These are phyloP conservation scores for Lacanobia oleracea DNA, from an alignment of 2,888 invertebrate species.

Conservation along the genomic window DNA sequence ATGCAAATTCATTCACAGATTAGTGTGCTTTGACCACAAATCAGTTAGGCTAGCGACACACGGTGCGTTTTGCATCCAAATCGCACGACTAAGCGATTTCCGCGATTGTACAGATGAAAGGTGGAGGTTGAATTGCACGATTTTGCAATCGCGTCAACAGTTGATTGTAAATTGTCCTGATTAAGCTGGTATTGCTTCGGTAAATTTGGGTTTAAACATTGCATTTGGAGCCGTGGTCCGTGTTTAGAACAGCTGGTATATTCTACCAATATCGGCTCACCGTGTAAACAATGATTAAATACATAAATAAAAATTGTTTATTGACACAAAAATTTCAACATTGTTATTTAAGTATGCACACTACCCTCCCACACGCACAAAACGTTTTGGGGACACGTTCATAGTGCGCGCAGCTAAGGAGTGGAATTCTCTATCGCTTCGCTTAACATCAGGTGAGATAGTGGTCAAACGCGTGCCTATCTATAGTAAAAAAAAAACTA, in stretches of 20 bases:
- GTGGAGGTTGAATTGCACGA: conserved; percentile 1
- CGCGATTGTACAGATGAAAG: neutral
- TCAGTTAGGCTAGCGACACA: conserved; percentile 6
- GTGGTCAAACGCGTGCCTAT: too few species aligned
- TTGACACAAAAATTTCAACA: too few species aligned
- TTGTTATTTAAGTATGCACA: too few species aligned
- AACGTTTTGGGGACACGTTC: too few species aligned
- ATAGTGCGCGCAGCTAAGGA: too few species aligned
- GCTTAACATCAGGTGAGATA: too few species aligned
- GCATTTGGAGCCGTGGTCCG: neutral
- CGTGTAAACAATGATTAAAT: too few species aligned
- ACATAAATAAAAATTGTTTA: too few species aligned
- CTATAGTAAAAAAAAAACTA: too few species aligned
- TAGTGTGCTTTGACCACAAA: conserved; percentile 9
- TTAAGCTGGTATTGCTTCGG: neutral
- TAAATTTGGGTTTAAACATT: neutral
- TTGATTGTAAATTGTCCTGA: conserved; percentile 11
- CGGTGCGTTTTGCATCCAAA: conserved; percentile 4
- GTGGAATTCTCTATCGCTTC: too few species aligned
- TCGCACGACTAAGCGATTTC: neutral
- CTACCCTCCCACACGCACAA: too few species aligned
- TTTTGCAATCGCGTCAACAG: conserved; percentile 4
- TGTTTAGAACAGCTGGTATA: neutral
- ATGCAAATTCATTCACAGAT: conserved; percentile 25
- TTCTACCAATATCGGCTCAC: too few species aligned